phyloP scores from a whole-genome alignment of 92 coral and sea anemone species.

The Paragorgia papillata region DNA sequence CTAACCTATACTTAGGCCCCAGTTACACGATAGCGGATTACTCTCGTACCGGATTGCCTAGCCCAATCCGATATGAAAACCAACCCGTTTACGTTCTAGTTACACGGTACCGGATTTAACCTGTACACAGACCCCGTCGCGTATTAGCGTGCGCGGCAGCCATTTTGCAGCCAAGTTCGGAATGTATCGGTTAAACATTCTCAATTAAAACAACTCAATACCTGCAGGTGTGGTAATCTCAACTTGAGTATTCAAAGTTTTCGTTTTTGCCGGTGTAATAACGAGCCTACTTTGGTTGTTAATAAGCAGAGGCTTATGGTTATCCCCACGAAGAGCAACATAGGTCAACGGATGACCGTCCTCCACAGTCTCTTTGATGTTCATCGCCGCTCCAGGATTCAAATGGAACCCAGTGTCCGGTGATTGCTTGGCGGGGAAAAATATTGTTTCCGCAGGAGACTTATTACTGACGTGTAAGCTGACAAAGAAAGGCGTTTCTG shows the following conservation, averaged over 20 bases:
- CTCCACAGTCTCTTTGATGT: constrained; percentile 84
- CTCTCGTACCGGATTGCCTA: no score
- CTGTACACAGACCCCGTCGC: no score
- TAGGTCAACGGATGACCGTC: constrained; percentile 68
- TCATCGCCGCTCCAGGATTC: constrained; percentile 78
- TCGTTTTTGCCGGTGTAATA: constrained; percentile 64
- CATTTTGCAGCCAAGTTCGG: no score
- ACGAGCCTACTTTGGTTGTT: constrained; percentile 72
- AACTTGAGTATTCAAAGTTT: constrained; percentile 57
- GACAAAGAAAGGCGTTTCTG: constrained; percentile 36
- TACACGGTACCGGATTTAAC: no score
- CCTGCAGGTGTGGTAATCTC: constrained; percentile 68
- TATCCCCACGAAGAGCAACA: constrained; percentile 72
- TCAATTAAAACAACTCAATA: constrained; percentile 36
- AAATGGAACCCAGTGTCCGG: constrained; percentile 82
- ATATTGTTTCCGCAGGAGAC: constrained; percentile 30
- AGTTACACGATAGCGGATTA: no score
- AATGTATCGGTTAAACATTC: no score
- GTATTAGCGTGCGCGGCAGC: no score
- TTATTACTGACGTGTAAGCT: constrained; percentile 42
- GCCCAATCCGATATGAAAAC: no score
- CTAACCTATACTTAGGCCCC: no score
- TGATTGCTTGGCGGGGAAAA: constrained; percentile 46
- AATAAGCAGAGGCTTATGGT: constrained; percentile 68
- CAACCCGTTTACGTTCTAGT: no score